Percentiles rank a stretch among this genome's conserved stretches.
phyloP scores from a whole-genome alignment of 2,888 invertebrate species.

The Platerodrilus igneus region DNA sequence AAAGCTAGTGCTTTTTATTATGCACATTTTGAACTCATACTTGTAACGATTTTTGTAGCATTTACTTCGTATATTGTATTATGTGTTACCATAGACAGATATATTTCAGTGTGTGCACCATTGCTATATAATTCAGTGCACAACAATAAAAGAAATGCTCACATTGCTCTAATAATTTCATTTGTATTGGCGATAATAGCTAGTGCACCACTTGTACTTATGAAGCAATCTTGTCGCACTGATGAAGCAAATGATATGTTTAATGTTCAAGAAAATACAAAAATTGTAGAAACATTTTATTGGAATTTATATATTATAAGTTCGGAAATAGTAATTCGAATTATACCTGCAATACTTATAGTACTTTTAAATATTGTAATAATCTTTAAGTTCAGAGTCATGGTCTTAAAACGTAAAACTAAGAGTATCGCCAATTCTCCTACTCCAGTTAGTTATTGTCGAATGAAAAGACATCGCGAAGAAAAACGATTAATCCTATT shows the following conservation, averaged over 20 bases:
- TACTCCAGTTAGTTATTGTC: conserved; percentile 13
- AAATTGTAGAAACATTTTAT: conserved; percentile 22
- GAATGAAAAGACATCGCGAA: conserved; percentile 26
- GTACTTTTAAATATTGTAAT: conserved; percentile 26
- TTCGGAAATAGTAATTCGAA: conserved; percentile 24
- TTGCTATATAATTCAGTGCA: conserved; percentile 24
- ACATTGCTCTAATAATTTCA: conserved; percentile 19
- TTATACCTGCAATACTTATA: conserved; percentile 25
- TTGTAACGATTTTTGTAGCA: conserved; percentile 26
- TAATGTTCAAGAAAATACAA: conserved; percentile 25
- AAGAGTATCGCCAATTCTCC: conserved; percentile 11
- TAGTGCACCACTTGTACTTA: conserved; percentile 21
- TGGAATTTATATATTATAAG: conserved; percentile 24
- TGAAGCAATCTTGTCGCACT: conserved; percentile 17
- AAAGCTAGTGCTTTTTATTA: conserved; percentile 23
- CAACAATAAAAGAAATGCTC: conserved; percentile 20
- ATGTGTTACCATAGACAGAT: conserved; percentile 28
- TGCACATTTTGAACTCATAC: conserved; percentile 28
- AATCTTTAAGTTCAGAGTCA: conserved; percentile 24
- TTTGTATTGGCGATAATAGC: conserved; percentile 19
- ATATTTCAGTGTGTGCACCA: conserved; percentile 28
- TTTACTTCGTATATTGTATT: conserved; percentile 28
- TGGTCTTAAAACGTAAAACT: conserved; percentile 25
- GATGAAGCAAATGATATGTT: conserved; percentile 15
- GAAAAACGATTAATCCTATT: conserved; percentile 25